A percentile compares a stretch with the other conserved stretches of the same genome.
Conservation (phyloP, 2,113 vertebrate species). For the Pollachius pollachius region DNA sequence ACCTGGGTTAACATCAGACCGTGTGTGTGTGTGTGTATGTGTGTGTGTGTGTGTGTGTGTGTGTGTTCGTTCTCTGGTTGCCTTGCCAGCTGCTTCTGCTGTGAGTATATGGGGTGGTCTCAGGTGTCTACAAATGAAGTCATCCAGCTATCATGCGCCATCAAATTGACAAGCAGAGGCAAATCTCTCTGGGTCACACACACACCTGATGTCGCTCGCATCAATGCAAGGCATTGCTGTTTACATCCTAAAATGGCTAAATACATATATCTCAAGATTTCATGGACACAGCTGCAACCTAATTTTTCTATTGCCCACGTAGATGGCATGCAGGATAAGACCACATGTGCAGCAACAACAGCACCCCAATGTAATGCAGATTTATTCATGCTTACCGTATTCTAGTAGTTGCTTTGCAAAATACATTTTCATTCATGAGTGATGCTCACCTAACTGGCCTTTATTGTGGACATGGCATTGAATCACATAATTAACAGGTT, state of each 20-base stretch:
- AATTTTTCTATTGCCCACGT: slow-evolving; percentile 13
- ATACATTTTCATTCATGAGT: too few relatives aligned
- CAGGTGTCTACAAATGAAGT: slow-evolving; percentile 67
- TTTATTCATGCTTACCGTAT: too few relatives aligned
- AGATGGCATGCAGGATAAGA: not conserved
- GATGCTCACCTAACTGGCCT: too few relatives aligned
- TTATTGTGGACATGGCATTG: too few relatives aligned
- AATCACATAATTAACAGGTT: too few relatives aligned
- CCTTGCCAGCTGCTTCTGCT: slow-evolving; percentile 57
- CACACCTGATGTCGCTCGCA: slow-evolving; percentile 61
- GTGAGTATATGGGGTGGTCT: slow-evolving; percentile 48
- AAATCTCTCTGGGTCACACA: slow-evolving; percentile 55
- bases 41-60: slow-evolving; percentile 42
- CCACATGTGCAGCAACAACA: slow-evolving; percentile 1
- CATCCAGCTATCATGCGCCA: slow-evolving; percentile 50
- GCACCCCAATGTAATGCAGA: too few relatives aligned
- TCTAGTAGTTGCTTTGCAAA: too few relatives aligned
- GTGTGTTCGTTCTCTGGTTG: slow-evolving; percentile 17
- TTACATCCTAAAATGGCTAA: slow-evolving; percentile 33
- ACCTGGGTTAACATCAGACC: slow-evolving; percentile 60
- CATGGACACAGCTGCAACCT: slow-evolving; percentile 35
- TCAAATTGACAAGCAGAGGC: slow-evolving; percentile 65
- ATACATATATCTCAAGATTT: slow-evolving; percentile 44
- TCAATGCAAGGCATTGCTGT: slow-evolving; percentile 16
- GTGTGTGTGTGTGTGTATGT: slow-evolving; percentile 18